A percentile compares a stretch with the other conserved stretches of the same genome.
Evolutionary conservation across 1,140 invertebrate genomes (phyloP).

Genomic region (Cydia splendana): DNA sequence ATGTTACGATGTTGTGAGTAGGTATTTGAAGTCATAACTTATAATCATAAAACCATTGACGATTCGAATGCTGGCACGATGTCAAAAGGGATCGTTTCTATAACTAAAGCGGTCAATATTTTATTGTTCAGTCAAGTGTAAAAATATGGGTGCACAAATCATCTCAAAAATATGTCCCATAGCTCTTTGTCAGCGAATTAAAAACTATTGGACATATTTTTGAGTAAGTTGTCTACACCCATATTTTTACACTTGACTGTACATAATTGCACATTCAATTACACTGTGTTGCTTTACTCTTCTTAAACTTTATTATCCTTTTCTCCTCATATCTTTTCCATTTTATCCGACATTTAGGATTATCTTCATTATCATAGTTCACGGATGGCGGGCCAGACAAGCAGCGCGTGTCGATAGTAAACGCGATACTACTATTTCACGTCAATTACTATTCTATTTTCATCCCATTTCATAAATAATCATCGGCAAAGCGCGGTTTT

Average conservation of each 20-base stretch:
- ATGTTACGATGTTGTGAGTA: background rate
- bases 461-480: slow-evolving; percentile 20
- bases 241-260: too few relatives aligned
- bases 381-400: background rate
- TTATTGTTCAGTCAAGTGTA: background rate
- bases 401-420: slow-evolving; percentile 16
- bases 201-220: too few relatives aligned
- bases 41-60: background rate
- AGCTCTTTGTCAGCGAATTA: too few relatives aligned
- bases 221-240: too few relatives aligned
- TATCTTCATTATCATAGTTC: slow-evolving; percentile 6
- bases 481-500: slow-evolving; percentile 5
- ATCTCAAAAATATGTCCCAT: too few relatives aligned
- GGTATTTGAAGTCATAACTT: background rate
- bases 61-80: background rate
- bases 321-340: background rate
- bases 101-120: background rate
- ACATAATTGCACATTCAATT: background rate
- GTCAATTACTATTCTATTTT: slow-evolving; percentile 31
- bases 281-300: background rate
- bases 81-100: background rate
- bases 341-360: background rate
- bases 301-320: background rate
- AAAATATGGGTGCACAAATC: too few relatives aligned
- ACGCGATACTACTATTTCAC: slow-evolving; percentile 24